Percentiles rank a stretch among this genome's conserved stretches.
phyloP scores from a whole-genome alignment of 2,888 invertebrate genomes.

The Cataglyphis rosenhaueri region DNA sequence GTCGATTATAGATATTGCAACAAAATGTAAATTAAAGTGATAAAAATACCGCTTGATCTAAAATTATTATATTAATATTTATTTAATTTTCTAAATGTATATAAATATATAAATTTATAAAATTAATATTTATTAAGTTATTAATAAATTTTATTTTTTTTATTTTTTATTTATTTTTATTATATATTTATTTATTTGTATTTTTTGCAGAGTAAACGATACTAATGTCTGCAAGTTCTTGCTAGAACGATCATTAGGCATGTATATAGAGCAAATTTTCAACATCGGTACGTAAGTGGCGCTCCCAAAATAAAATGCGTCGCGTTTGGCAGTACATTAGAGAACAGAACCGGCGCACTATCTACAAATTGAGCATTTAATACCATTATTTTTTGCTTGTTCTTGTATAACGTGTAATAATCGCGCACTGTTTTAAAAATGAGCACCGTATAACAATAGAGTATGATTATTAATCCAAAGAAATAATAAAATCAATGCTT shows the following conservation, averaged over 20 bases:
- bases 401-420: neutral
- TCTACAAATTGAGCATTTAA: conserved; percentile 12
- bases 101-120: neutral
- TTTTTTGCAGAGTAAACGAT: too few species aligned
- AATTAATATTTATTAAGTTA: neutral
- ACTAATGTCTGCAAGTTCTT: conserved; percentile 56
- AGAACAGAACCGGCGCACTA: conserved; percentile 26
- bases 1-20: neutral
- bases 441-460: neutral
- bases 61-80: conserved; percentile 1
- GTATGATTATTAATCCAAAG: neutral
- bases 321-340: conserved; percentile 78
- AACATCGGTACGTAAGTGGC: conserved; percentile 82
- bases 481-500: neutral
- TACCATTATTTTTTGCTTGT: neutral
- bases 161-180: neutral
- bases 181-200: neutral
- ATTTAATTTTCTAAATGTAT: neutral
- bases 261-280: conserved; percentile 68
- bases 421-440: neutral
- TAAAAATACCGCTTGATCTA: too few species aligned
- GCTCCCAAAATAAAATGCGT: conserved; percentile 81
- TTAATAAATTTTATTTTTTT: neutral
- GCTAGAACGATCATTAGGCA: conserved; percentile 66
- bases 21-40: neutral